Evolutionary conservation across 2,797 vertebrate species (phyloP).

Genomic region (Margarornis squamiger): DNA sequence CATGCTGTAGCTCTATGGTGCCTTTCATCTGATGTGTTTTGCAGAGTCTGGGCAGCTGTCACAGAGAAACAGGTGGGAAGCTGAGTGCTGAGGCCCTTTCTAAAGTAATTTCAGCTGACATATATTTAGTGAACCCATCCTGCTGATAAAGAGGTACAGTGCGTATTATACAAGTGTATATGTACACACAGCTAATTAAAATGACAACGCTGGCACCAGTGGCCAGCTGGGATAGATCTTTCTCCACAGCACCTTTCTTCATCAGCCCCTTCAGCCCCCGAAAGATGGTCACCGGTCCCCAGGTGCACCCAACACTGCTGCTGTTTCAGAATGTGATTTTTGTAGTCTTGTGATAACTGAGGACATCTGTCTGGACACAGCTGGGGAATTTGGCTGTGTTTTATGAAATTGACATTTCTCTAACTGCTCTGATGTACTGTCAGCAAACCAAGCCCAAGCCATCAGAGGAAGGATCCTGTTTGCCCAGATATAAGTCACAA

Average conservation of each 20-base stretch:
- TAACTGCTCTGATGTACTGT: neutral
- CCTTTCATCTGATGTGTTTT: slow-evolving; percentile 51
- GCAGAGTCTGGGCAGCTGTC: slow-evolving; percentile 46
- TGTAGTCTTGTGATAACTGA: neutral
- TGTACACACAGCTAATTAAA: slow-evolving; percentile 5
- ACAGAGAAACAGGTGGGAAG: slow-evolving; percentile 46
- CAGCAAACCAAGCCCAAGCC: neutral
- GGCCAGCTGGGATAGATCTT: slow-evolving; percentile 3
- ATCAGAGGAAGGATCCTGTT: neutral
- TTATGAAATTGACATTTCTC: neutral
- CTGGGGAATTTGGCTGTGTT: neutral
- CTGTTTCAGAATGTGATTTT: neutral
- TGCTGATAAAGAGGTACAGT: slow-evolving; percentile 25
- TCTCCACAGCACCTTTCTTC: neutral
- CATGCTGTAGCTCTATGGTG: neutral
- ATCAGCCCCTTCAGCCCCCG: neutral
- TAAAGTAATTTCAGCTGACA: slow-evolving; percentile 44
- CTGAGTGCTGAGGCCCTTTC: neutral
- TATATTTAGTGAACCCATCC: slow-evolving; percentile 36
- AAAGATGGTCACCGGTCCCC: neutral
- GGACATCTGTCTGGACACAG: neutral
- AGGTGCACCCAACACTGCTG: neutral
- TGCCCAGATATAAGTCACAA: neutral
- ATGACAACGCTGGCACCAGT: neutral
- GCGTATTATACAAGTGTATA: neutral